Conservation (phyloP, 2,888 invertebrate genomes). For the Tenthredo livida region DNA sequence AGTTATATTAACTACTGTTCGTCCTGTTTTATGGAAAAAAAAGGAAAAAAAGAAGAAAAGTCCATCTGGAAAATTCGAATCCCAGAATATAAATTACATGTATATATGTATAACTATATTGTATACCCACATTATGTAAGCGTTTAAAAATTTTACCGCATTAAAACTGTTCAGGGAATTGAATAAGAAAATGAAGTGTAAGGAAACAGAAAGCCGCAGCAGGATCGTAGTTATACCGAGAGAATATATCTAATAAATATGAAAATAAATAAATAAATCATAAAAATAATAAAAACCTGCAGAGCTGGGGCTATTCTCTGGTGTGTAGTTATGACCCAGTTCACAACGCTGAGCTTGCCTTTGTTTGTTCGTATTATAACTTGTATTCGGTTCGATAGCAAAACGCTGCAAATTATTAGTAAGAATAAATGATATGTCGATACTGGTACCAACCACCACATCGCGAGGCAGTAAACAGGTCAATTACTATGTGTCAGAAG, state of each 20-base stretch:
- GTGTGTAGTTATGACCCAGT: conserved; percentile 32
- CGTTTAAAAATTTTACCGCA: neutral
- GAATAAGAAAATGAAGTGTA: neutral
- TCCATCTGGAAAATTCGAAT: neutral
- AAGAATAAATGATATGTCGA: conserved; percentile 13
- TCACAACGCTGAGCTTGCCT: conserved; percentile 7
- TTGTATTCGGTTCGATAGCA: neutral
- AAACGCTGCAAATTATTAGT: conserved; percentile 14
- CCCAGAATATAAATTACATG: neutral
- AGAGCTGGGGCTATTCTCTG: neutral
- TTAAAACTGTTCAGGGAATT: neutral
- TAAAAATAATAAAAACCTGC: neutral
- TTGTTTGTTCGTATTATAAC: conserved; percentile 23
- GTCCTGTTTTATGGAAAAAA: neutral
- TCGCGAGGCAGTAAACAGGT: conserved; percentile 6
- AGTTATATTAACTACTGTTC: too few species aligned
- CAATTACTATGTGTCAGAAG: conserved; percentile 19
- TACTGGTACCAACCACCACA: neutral
- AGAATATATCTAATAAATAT: conserved; percentile 6
- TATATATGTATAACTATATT: neutral
- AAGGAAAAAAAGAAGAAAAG: neutral
- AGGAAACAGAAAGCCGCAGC: neutral
- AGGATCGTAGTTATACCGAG: neutral
- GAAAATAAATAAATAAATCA: conserved; percentile 24
- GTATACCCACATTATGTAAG: neutral